phyloP scores from a whole-genome alignment of 2,113 vertebrate species.

The Atlantisia rogersi region DNA sequence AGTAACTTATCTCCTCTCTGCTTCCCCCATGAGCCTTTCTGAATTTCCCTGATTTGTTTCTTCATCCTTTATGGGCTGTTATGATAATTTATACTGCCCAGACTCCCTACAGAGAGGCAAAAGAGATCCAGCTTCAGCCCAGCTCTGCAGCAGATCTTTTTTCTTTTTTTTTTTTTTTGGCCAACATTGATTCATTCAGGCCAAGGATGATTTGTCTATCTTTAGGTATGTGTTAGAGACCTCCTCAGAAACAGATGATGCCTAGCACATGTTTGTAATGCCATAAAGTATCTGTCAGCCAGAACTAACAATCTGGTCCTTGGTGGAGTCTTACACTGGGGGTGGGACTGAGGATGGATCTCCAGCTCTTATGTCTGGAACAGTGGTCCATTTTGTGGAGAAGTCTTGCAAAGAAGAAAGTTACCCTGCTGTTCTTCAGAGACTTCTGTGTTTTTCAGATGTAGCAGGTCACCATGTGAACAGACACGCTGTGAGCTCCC shows the following conservation, averaged over 20 bases:
- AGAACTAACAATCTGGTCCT: background rate
- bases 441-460: background rate
- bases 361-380: background rate
- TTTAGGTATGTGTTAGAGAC: conserved; percentile 15
- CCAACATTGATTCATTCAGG: background rate
- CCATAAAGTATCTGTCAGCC: background rate
- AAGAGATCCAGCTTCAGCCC: background rate
- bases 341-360: background rate
- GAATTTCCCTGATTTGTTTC: background rate
- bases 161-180: too few species aligned
- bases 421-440: background rate
- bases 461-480: background rate
- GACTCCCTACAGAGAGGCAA: background rate
- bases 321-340: background rate
- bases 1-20: background rate
- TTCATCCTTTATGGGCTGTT: background rate
- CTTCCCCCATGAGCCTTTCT: background rate
- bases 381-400: background rate
- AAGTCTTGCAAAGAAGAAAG: background rate
- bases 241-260: conserved; percentile 3
- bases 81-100: background rate
- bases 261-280: background rate
- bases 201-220: conserved; percentile 13
- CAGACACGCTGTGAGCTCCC: background rate
- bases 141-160: background rate